Evolutionary conservation across 2,797 vertebrate species (phyloP).

Genomic region (Acestrorhynchus altus): DNA sequence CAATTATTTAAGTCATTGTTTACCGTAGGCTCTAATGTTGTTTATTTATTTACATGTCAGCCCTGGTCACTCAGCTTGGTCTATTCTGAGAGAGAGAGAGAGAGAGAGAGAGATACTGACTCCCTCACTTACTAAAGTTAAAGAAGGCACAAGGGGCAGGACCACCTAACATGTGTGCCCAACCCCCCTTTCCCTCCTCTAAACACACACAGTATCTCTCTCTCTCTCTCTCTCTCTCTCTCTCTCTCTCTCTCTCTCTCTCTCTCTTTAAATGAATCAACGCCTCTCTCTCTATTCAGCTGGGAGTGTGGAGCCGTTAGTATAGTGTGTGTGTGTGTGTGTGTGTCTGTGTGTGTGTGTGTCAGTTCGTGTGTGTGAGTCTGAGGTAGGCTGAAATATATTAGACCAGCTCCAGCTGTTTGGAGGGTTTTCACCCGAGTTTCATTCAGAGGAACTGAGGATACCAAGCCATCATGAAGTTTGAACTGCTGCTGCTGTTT

Average conservation of each 20-base stretch:
- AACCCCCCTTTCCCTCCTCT: slow-evolving; percentile 68
- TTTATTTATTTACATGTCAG: neutral
- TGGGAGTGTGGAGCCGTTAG: too few species aligned
- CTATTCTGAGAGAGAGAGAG: neutral
- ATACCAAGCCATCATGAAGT: slow-evolving; percentile 76
- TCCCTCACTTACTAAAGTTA: slow-evolving; percentile 29
- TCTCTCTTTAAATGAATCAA: slow-evolving; percentile 61
- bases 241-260: slow-evolving; percentile 70
- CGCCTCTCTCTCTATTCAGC: slow-evolving; percentile 58
- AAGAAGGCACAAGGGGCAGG: slow-evolving; percentile 60
- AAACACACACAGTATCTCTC: slow-evolving; percentile 45
- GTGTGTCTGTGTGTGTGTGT: too few species aligned
- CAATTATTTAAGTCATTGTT: neutral
- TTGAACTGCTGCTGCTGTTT: slow-evolving; percentile 74
- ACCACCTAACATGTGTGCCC: slow-evolving; percentile 68
- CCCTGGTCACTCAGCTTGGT: neutral
- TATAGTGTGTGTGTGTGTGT: too few species aligned
- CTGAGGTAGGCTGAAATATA: slow-evolving; percentile 54
- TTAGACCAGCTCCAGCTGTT: slow-evolving; percentile 55
- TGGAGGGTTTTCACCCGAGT: slow-evolving; percentile 56
- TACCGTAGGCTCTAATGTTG: neutral
- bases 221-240: slow-evolving; percentile 31
- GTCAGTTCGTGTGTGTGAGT: slow-evolving; percentile 47
- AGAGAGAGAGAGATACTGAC: slow-evolving; percentile 46
- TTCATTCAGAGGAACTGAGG: slow-evolving; percentile 61